Base-by-base conservation (phyloP, 2,113 vertebrate genomes). In the Glareola pratincola region DNA sequence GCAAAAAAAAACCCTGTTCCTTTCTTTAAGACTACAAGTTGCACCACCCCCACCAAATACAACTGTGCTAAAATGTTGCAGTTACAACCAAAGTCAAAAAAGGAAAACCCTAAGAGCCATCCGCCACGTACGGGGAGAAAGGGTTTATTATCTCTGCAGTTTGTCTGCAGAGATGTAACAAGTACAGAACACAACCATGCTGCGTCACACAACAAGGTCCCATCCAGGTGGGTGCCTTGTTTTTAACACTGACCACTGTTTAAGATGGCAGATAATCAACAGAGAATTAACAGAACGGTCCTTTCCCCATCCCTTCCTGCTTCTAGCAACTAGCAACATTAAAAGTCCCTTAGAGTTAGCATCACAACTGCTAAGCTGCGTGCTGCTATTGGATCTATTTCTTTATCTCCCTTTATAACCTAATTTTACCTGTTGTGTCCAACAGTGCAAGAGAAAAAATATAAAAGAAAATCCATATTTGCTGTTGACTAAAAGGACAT, bases 1-100 rank as follows among this genome's bases (percentile, higher is more conserved):
- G 57, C 12, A 48, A 37, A 76, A 47, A n/a, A 14, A 0, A 14
- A n/a, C 17, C 0, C 3, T 6, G 2, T 41, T 37, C 41, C 15
- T 90, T 77, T 67, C 57, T 57, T 74, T 34, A 73, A 90, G 45
- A 26, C 54, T 78, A 8, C 8, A 34, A 39, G 21, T 54, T 78
- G 24, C 41, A 71, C 27, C 27, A 27, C 30, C 10, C 30, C 45
- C 39, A 27, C 30, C 9, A 22, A 71, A 62, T 6, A 50, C 18
- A 53, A 17, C n/a, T 62, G 12, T 3, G 2, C 32, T 53, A 45
- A 74, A 78, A 10, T 17, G 4, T 30, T 74, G 27, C 45, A 36
- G 15, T 50, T 50, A 59, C 9, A 59, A 54, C 10, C 16, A 8
- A 45, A 57, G n/a, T 12, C 54, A 74, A 41, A 72, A 77, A 68